Conservation (phyloP, 2,888 invertebrate species). For the Galeopsomyia nigrocyanea region DNA sequence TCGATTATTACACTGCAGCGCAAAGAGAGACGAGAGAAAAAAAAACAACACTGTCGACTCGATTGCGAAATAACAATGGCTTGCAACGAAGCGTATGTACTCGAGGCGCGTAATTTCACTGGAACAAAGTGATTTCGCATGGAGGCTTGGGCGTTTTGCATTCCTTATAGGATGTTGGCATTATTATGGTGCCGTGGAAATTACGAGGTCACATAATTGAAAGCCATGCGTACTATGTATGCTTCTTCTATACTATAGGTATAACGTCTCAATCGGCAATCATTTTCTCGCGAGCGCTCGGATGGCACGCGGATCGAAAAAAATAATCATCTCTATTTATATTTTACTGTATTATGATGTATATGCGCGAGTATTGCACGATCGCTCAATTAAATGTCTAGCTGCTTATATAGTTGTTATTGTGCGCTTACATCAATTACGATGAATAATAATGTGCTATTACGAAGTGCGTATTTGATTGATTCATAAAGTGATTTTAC, state of each 20-base stretch:
- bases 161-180: constrained; percentile 27
- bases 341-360: not conserved
- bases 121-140: constrained; percentile 38
- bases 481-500: too few species aligned
- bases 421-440: too few species aligned
- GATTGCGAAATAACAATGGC: constrained; percentile 33
- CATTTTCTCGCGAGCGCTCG: constrained; percentile 8
- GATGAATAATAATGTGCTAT: too few species aligned
- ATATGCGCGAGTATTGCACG: not conserved
- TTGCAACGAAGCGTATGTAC: constrained; percentile 22
- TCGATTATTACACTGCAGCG: constrained; percentile 30
- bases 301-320: constrained; percentile 9
- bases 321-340: not conserved
- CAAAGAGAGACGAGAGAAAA: not conserved
- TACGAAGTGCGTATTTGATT: too few species aligned
- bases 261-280: constrained; percentile 40
- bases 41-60: not conserved
- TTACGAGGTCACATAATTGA: constrained; percentile 40
- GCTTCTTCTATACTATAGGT: not conserved
- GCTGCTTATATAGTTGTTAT: too few species aligned
- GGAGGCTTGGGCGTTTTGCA: constrained; percentile 34
- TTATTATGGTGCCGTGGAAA: constrained; percentile 27
- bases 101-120: constrained; percentile 18
- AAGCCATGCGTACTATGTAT: constrained; percentile 15
- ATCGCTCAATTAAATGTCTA: constrained; percentile 18